Evolutionary conservation across 1,140 invertebrate genomes (phyloP).

Genomic region (Sarcophaga bullata): DNA sequence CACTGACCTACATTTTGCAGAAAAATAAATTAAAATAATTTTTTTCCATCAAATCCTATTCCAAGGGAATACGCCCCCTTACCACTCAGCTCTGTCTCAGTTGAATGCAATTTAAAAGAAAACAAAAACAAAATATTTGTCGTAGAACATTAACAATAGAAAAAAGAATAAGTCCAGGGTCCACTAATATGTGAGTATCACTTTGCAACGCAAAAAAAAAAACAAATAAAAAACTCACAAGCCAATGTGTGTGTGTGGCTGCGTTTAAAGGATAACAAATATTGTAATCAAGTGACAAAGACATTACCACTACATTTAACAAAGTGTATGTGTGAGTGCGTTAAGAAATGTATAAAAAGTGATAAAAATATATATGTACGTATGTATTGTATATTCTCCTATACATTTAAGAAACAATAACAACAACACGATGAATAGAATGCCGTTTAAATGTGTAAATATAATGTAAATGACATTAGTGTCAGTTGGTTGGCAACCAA

Average conservation of each 20-base stretch:
- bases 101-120: not conserved
- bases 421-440: not conserved
- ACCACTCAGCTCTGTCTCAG: not conserved
- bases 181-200: too few relatives aligned
- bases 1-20: not conserved
- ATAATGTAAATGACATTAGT: conserved; percentile 15
- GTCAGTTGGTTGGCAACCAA: not conserved
- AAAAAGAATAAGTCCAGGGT: too few relatives aligned
- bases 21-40: not conserved
- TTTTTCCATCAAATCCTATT: not conserved
- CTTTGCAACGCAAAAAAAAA: too few relatives aligned
- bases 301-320: too few relatives aligned
- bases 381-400: not conserved
- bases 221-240: too few relatives aligned
- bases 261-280: too few relatives aligned
- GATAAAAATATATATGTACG: not conserved
- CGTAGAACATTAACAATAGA: too few relatives aligned
- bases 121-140: too few relatives aligned
- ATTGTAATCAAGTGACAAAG: too few relatives aligned
- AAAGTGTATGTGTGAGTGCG: too few relatives aligned
- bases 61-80: too few relatives aligned
- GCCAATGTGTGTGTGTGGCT: too few relatives aligned
- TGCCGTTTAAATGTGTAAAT: conserved; percentile 4
- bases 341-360: not conserved
- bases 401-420: not conserved